A percentile compares a stretch with the other conserved stretches of the same genome.
Conservation (phyloP, 2,888 invertebrate genomes). For the Oithona nana region DNA sequence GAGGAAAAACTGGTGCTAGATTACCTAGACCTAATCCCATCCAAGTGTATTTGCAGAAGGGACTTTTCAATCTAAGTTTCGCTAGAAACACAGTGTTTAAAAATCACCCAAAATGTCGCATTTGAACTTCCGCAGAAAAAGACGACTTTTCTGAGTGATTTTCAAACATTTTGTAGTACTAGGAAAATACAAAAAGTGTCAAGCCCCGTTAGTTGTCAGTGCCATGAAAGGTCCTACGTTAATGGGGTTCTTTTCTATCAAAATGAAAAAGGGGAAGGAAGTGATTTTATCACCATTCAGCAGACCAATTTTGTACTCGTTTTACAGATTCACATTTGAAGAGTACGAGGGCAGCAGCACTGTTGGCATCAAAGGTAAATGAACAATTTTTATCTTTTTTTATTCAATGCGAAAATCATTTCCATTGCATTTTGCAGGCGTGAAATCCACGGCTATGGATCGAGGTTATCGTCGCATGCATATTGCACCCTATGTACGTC, state of each 20-base stretch:
- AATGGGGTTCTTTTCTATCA: no score
- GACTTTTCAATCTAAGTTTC: no score
- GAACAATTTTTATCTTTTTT: neutral
- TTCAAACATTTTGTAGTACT: no score
- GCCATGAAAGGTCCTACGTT: no score
- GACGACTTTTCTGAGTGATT: no score
- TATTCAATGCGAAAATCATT: no score
- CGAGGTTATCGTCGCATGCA: conserved; percentile 5
- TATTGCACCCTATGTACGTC: conserved; percentile 9
- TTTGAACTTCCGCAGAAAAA: neutral
- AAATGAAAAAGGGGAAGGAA: no score
- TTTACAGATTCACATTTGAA: neutral
- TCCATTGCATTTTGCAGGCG: neutral
- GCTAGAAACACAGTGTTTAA: neutral
- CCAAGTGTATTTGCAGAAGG: no score
- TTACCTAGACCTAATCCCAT: no score
- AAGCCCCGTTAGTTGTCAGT: no score
- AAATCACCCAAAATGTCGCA: neutral
- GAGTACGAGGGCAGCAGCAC: neutral
- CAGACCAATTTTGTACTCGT: neutral
- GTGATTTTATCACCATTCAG: neutral
- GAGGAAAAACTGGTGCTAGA: no score
- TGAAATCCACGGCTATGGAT: neutral
- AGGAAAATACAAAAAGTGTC: no score
- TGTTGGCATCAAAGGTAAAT: neutral